phyloP scores from a whole-genome alignment of 2,797 vertebrate species.

The Oreochromis mossambicus region DNA sequence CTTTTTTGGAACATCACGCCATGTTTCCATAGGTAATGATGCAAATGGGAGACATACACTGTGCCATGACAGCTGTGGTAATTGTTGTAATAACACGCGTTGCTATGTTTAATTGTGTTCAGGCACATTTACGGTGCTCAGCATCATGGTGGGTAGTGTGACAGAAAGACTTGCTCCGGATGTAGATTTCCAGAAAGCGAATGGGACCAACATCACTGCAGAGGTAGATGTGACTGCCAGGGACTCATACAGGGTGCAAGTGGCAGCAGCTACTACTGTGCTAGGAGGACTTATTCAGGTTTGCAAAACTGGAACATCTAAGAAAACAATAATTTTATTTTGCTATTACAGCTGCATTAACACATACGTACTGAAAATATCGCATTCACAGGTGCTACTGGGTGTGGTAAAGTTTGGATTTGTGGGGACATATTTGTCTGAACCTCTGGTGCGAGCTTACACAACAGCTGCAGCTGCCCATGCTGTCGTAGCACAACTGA shows the following conservation, averaged over 20 bases:
- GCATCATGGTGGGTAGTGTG: conserved; percentile 95
- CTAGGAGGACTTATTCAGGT: conserved; percentile 93
- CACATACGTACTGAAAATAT: not conserved
- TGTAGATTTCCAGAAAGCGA: conserved; percentile 63
- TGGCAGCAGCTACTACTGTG: conserved; percentile 87
- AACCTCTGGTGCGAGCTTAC: conserved; percentile 91
- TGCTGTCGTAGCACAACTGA: conserved; percentile 90
- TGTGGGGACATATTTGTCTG: conserved; percentile 93
- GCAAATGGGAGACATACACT: not conserved
- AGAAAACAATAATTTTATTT: not conserved
- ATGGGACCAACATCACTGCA: conserved; percentile 74
- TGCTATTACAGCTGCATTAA: not conserved
- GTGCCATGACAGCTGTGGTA: not conserved
- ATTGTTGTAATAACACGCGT: not conserved
- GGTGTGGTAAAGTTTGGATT: conserved; percentile 93
- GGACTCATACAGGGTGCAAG: conserved; percentile 80
- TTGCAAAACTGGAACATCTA: not conserved
- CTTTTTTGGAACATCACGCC: conserved; percentile 93
- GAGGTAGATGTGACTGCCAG: conserved; percentile 66
- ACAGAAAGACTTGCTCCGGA: conserved; percentile 85
- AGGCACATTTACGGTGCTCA: conserved; percentile 95
- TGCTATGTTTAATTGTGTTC: not conserved
- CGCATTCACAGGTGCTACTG: conserved; percentile 80
- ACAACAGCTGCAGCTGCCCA: conserved; percentile 89
- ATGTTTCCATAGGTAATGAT: conserved; percentile 84